These are phyloP conservation scores for Cyphomyrus plagiostoma DNA, from an alignment of 2,113 vertebrate species.

Conservation along the genomic window DNA sequence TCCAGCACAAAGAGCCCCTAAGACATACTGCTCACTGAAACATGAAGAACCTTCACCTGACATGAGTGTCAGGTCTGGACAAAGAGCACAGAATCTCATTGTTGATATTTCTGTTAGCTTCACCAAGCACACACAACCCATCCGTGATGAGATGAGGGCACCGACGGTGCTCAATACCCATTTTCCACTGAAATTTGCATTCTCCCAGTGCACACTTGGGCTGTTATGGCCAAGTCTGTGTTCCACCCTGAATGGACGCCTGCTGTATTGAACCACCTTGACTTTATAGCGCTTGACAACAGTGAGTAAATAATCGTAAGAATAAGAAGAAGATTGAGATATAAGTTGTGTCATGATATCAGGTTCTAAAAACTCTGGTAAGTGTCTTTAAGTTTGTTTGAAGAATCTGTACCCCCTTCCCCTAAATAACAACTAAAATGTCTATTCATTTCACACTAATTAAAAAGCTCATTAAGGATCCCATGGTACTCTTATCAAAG, in stretches of 20 bases:
- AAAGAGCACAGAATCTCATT: background rate
- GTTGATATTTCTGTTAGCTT: background rate
- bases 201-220: background rate
- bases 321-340: background rate
- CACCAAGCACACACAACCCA: background rate
- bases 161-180: background rate
- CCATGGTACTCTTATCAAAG: background rate
- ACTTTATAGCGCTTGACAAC: background rate
- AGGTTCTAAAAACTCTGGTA: background rate
- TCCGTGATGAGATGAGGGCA: background rate
- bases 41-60: conserved; percentile 4
- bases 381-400: background rate
- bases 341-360: background rate
- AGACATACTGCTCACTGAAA: background rate
- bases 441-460: conserved; percentile 11
- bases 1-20: background rate
- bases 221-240: background rate
- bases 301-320: background rate
- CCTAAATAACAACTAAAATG: background rate
- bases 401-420: background rate
- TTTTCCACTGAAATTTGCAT: background rate
- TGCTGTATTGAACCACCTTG: background rate
- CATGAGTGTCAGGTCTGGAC: background rate
- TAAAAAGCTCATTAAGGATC: background rate
- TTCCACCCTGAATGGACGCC: background rate